These are phyloP conservation scores for Brachionus rubens DNA, from an alignment of 1,140 invertebrate species.

Conservation along the genomic window DNA sequence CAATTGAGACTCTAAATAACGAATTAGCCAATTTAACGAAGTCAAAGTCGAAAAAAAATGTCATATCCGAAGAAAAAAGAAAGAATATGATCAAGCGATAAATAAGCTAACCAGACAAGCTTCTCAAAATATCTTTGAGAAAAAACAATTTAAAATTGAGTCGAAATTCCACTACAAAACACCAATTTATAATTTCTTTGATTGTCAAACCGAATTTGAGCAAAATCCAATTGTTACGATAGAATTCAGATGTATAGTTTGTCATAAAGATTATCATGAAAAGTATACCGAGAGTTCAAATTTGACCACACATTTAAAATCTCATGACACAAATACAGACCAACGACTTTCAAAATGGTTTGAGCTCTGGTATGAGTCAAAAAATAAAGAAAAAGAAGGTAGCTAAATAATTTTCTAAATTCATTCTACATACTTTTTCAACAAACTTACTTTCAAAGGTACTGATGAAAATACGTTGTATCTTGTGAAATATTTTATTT, in stretches of 20 bases:
- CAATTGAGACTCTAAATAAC: neutral
- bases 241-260: neutral
- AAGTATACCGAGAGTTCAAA: neutral
- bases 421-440: neutral
- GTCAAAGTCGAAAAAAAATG: neutral
- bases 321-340: neutral
- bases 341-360: neutral
- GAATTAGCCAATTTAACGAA: neutral
- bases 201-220: neutral
- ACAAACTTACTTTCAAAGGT: neutral
- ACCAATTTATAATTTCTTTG: conserved; percentile 10
- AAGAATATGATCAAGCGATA: neutral
- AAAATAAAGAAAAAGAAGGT: neutral
- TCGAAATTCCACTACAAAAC: neutral
- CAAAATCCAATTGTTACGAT: neutral
- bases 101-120: neutral
- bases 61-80: neutral
- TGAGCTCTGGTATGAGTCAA: neutral
- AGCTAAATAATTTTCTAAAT: neutral
- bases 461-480: neutral
- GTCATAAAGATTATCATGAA: neutral
- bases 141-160: conserved; percentile 7
- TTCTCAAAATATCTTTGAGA: neutral
- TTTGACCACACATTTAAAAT: neutral
- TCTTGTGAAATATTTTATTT: conserved; percentile 15